phyloP scores from a whole-genome alignment of 2,797 vertebrate genomes.

The Myripristis murdjan region DNA sequence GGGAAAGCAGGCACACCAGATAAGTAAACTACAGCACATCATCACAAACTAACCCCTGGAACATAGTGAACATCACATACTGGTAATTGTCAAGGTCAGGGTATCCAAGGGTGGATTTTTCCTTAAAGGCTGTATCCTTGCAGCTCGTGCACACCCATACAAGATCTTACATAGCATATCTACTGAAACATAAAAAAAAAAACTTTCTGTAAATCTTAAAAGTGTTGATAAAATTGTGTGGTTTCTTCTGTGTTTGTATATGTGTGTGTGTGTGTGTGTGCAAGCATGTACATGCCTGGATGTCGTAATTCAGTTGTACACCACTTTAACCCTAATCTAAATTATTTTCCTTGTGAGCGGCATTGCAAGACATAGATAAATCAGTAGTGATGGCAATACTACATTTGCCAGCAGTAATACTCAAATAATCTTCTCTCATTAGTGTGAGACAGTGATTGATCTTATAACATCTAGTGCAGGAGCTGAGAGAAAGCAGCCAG shows the following conservation, averaged over 20 bases:
- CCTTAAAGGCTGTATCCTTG: neutral
- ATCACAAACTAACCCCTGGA: no score
- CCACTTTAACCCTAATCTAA: neutral
- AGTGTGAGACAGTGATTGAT: conserved; percentile 19
- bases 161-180: conserved; percentile 5
- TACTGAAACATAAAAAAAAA: neutral
- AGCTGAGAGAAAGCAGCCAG: neutral
- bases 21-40: no score
- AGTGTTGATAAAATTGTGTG: neutral
- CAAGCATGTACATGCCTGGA: neutral
- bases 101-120: no score
- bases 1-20: no score
- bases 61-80: no score
- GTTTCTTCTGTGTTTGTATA: no score
- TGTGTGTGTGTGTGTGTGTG: neutral
- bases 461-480: neutral
- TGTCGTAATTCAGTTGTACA: neutral
- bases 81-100: no score
- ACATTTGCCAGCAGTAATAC: neutral
- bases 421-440: conserved; percentile 8
- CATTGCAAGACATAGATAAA: neutral
- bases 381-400: neutral
- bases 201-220: neutral
- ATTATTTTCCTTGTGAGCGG: conserved; percentile 3
- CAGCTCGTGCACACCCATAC: neutral